These are phyloP conservation scores for Pyrrhosoma nymphula DNA, from an alignment of 2,888 invertebrate species.

Conservation along the genomic window DNA sequence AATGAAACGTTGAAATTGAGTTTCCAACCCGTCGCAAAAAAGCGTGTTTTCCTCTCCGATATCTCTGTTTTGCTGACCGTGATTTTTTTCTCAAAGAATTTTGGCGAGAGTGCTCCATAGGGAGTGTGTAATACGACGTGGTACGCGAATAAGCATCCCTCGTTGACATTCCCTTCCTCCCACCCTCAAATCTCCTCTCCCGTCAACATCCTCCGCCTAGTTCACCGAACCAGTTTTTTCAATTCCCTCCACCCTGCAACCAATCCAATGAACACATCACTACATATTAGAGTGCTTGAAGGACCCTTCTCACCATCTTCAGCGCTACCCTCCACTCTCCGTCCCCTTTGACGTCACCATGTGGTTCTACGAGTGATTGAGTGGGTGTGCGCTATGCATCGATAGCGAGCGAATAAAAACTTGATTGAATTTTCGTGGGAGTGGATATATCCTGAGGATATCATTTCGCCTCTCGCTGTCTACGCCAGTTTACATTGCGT, in stretches of 20 bases:
- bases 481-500: slow-evolving; percentile 63
- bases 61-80: background rate
- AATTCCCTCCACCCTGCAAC: background rate
- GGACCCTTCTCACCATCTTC: background rate
- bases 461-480: slow-evolving; percentile 41
- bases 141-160: background rate
- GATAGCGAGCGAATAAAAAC: slow-evolving; percentile 58
- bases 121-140: background rate
- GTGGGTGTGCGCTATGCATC: slow-evolving; percentile 60
- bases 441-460: slow-evolving; percentile 43
- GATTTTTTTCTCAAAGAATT: background rate
- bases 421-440: slow-evolving; percentile 55
- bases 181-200: background rate
- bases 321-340: background rate
- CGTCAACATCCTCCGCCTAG: slow-evolving; percentile 19
- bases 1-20: too few relatives aligned
- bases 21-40: background rate
- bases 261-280: slow-evolving; percentile 39
- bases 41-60: background rate
- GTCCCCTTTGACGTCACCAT: slow-evolving; percentile 15
- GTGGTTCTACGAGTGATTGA: slow-evolving; percentile 50
- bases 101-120: background rate
- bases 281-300: background rate
- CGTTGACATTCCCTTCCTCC: background rate
- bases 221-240: background rate